A percentile compares a stretch with the other conserved stretches of the same genome.
Conservation (phyloP, 1,140 invertebrate species). For the Agrilus planipennis region DNA sequence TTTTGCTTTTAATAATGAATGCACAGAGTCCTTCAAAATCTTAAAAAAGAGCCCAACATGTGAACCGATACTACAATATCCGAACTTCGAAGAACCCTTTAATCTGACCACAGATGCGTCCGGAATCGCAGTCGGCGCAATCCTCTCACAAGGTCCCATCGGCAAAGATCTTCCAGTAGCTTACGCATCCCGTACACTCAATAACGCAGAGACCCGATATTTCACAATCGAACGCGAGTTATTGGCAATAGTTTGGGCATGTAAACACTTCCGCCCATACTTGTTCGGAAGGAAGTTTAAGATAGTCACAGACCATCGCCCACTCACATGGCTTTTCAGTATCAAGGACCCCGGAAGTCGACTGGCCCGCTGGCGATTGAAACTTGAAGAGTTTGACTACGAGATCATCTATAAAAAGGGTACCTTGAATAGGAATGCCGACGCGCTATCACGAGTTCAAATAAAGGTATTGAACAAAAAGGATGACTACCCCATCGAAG, state of each 20-base stretch:
- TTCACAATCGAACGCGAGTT: conserved; percentile 21
- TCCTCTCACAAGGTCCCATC: conserved; percentile 7
- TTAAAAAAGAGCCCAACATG: too few relatives aligned
- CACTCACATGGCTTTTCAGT: conserved; percentile 1
- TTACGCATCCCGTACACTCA: conserved; percentile 21
- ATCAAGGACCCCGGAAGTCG: conserved; percentile 1
- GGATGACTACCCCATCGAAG: too few relatives aligned
- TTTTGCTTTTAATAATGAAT: conserved; percentile 15
- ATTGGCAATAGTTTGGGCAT: conserved; percentile 25
- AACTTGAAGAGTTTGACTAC: conserved; percentile 2
- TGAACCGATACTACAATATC: too few relatives aligned
- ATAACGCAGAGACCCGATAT: conserved; percentile 20
- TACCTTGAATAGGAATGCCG: neutral
- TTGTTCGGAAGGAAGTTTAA: conserved; percentile 1
- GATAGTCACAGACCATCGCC: neutral
- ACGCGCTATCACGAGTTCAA: neutral
- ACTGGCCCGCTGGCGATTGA: conserved; percentile 2
- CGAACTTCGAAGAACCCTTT: too few relatives aligned
- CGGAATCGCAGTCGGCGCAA: conserved; percentile 6
- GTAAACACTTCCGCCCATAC: conserved; percentile 2
- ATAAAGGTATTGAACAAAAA: too few relatives aligned
- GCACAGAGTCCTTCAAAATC: too few relatives aligned
- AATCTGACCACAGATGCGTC: too few relatives aligned
- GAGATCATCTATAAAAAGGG: neutral
- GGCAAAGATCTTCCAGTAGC: conserved; percentile 19